phyloP scores from a whole-genome alignment of 2,797 vertebrate species.

The Numenius phaeopus region DNA sequence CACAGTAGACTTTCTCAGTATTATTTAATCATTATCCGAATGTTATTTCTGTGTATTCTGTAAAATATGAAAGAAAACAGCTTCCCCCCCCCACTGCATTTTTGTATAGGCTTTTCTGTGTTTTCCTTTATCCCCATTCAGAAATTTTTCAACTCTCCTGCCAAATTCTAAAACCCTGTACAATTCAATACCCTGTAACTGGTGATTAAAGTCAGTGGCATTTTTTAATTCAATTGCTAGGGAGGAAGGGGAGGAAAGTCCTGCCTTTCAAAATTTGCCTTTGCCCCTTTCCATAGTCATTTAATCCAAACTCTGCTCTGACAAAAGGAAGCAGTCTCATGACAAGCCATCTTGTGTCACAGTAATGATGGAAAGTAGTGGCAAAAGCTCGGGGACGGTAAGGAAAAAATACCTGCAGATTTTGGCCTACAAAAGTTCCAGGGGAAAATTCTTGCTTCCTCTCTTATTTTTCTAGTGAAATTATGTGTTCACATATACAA shows the following conservation, averaged over 20 bases:
- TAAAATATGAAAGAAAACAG: slow-evolving; percentile 44
- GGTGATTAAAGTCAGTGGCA: slow-evolving; percentile 28
- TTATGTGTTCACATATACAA: neutral
- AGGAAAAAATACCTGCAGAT: neutral
- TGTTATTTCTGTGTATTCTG: slow-evolving; percentile 67
- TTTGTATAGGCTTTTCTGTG: slow-evolving; percentile 42
- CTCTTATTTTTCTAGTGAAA: neutral
- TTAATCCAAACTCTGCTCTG: neutral
- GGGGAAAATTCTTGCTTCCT: neutral
- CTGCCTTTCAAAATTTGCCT: neutral
- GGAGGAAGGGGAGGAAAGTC: neutral
- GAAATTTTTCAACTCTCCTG: slow-evolving; percentile 33
- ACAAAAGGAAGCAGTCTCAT: neutral
- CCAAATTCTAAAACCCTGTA: neutral
- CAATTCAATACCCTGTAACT: slow-evolving; percentile 16
- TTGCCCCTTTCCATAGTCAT: neutral
- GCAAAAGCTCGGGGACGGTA: neutral
- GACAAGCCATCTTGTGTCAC: neutral
- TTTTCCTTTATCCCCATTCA: slow-evolving; percentile 57
- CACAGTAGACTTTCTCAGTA: slow-evolving; percentile 66
- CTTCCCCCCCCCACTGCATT: neutral
- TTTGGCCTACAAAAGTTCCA: neutral
- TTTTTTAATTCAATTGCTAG: slow-evolving; percentile 27
- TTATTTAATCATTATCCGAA: slow-evolving; percentile 73
- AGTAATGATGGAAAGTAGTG: neutral